Evolutionary conservation across 2,888 invertebrate species (phyloP).

Genomic region (Myopa tessellatipennis): DNA sequence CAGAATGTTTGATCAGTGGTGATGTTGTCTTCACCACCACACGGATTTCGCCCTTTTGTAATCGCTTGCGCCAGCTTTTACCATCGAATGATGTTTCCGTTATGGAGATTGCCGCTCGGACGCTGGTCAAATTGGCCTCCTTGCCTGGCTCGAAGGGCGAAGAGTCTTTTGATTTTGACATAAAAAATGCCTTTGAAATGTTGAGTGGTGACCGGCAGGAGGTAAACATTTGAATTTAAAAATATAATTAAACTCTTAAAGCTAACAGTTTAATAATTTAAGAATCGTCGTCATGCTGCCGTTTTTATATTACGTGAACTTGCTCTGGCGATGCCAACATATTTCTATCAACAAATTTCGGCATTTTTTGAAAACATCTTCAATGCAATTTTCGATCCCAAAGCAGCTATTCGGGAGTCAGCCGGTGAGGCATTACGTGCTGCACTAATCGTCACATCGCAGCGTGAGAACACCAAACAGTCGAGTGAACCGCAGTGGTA

Average conservation of each 20-base stretch:
- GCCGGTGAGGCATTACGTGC: conserved; percentile 95
- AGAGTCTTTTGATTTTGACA: conserved; percentile 98
- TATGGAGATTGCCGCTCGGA: conserved; percentile 96
- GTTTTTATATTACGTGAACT: conserved; percentile 92
- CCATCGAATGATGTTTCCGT: conserved; percentile 92
- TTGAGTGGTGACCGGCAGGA: conserved; percentile 90
- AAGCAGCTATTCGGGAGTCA: conserved; percentile 89
- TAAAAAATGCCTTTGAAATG: conserved; percentile 96
- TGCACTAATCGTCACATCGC: conserved; percentile 93
- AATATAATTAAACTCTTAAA: background rate
- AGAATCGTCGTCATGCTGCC: conserved; percentile 89
- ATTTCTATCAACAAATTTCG: conserved; percentile 95
- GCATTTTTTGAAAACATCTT: conserved; percentile 95
- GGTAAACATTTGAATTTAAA: conserved; percentile 55
- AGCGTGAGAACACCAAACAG: conserved; percentile 94
- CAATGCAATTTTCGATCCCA: conserved; percentile 90
- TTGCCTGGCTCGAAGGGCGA: conserved; percentile 93
- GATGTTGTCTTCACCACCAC: conserved; percentile 93
- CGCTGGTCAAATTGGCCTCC: conserved; percentile 91
- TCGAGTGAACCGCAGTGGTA: conserved; percentile 91
- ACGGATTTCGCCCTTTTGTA: conserved; percentile 90
- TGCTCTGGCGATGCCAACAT: conserved; percentile 95
- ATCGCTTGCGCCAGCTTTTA: conserved; percentile 88
- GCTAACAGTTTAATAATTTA: conserved; percentile 45
- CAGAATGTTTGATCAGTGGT: conserved; percentile 92